These are phyloP conservation scores for Dolichopus griseipennis DNA, from an alignment of 2,888 invertebrate species.

Conservation along the genomic window DNA sequence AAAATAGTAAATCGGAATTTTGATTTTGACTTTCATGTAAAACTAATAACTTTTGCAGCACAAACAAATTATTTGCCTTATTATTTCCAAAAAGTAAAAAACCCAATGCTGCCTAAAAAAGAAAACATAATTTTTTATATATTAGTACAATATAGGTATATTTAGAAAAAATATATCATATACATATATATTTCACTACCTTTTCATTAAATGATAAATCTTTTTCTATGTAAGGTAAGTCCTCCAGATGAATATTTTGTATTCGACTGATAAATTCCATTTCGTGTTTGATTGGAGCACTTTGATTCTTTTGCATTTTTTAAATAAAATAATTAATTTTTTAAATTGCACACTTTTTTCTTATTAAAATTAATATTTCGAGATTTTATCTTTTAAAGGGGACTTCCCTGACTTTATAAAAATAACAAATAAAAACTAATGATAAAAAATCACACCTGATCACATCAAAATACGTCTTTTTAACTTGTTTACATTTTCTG, in stretches of 20 bases:
- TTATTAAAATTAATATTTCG: no score
- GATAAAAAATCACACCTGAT: no score
- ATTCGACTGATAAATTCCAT: slow-evolving; percentile 15
- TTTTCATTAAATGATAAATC: slow-evolving; percentile 45
- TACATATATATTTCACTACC: slow-evolving; percentile 27
- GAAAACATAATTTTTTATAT: background rate
- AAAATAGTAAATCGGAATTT: slow-evolving; percentile 26
- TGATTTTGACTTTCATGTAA: slow-evolving; percentile 21
- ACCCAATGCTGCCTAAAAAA: slow-evolving; percentile 32
- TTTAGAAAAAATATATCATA: no score
- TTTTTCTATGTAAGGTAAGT: slow-evolving; percentile 41
- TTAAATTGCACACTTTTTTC: no score
- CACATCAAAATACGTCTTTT: no score
- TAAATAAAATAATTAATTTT: no score
- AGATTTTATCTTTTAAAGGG: no score
- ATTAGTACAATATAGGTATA: no score
- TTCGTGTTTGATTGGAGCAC: background rate
- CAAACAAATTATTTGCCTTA: slow-evolving; percentile 26
- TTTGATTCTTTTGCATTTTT: no score
- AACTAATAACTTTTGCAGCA: slow-evolving; percentile 33
- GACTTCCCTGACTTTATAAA: no score
- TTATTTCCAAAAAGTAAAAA: slow-evolving; percentile 36
- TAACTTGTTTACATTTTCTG: no score
- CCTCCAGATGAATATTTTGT: slow-evolving; percentile 26
- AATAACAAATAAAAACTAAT: no score